phyloP scores from a whole-genome alignment of 1,140 invertebrate species.

The Lethrus apterus region DNA sequence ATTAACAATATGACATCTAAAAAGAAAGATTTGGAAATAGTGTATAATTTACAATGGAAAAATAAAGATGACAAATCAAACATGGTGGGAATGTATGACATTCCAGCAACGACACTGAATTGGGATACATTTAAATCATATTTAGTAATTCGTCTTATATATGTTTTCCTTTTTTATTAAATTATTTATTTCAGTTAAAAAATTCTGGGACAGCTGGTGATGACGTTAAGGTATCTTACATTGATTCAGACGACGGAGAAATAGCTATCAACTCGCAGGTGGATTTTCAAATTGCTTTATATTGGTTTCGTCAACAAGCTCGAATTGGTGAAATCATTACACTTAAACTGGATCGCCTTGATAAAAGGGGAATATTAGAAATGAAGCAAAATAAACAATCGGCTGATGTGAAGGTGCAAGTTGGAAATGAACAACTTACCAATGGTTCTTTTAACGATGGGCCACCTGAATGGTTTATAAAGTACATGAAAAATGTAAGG shows the following conservation, averaged over 20 bases:
- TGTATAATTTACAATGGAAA: slow-evolving; percentile 40
- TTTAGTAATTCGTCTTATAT: slow-evolving; percentile 37
- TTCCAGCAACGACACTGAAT: slow-evolving; percentile 35
- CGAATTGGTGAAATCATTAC: slow-evolving; percentile 32
- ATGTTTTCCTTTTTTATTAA: no score
- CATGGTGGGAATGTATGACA: slow-evolving; percentile 39
- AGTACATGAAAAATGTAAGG: slow-evolving; percentile 34
- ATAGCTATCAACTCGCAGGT: slow-evolving; percentile 32
- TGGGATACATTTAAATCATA: slow-evolving; percentile 41
- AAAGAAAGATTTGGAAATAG: slow-evolving; percentile 36
- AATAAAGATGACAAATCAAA: slow-evolving; percentile 35
- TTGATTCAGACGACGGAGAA: slow-evolving; percentile 31
- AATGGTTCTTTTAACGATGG: no score
- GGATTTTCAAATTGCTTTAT: slow-evolving; percentile 35
- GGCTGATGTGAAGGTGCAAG: background rate
- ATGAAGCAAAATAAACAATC: background rate
- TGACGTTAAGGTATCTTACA: slow-evolving; percentile 35
- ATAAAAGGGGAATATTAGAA: background rate
- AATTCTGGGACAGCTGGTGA: slow-evolving; percentile 34
- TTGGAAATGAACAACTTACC: background rate
- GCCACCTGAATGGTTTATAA: slow-evolving; percentile 38
- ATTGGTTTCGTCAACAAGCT: slow-evolving; percentile 32
- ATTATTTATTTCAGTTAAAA: slow-evolving; percentile 35
- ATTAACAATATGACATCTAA: slow-evolving; percentile 25
- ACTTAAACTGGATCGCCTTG: slow-evolving; percentile 27